Base-by-base conservation (phyloP, 2,888 invertebrate genomes). In the Galerucella calmariensis region DNA sequence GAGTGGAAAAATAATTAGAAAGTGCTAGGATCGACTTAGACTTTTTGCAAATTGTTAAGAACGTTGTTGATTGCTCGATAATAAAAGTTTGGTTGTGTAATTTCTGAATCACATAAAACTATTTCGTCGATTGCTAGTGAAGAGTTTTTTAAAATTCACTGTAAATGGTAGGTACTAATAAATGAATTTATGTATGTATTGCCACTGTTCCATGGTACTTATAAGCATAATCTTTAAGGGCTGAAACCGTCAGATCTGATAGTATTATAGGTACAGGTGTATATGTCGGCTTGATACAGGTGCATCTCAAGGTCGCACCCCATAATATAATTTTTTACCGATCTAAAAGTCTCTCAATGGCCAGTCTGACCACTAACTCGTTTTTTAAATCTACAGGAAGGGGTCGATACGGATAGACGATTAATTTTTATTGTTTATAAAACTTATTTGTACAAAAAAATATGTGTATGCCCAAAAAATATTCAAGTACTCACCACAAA, bases 251-350 rank as follows among this genome's bases (percentile, higher is more conserved):
- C 78, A 61, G 66, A 68, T 77, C 73, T 78, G 77, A 78, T 78
- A 77, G 69, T 74, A 75, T 75, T 71, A 68, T 67, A 74, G 74
- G 78, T 85, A 85, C 84, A 84, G 84, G 84, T 85, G 85, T 83
- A 85, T 81, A 75, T 81, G 81, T 80, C 81, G 82, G 82, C 81
- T 79, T 77, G 82, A 66, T 84, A 85, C 85, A 85, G 85, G 85
- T 85, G 85, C 85, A 84, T 83, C 77, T 82, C 84, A 85, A 85
- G 85, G 84, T 79, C 82, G 75, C 82, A 81, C 81, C 81, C 82
- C 76, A 75, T 77, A 73, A 74, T 78, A 80, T 79, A 69, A 70
- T 77, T 76, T 76, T 72, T 67, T 69, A 74, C 48, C 66, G 65
- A 63, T 53, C 51, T 59, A 56, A 61, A 69, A 74, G 35, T 66